Base-by-base conservation (phyloP, 2,113 vertebrate genomes). In the Octodon degus region DNA sequence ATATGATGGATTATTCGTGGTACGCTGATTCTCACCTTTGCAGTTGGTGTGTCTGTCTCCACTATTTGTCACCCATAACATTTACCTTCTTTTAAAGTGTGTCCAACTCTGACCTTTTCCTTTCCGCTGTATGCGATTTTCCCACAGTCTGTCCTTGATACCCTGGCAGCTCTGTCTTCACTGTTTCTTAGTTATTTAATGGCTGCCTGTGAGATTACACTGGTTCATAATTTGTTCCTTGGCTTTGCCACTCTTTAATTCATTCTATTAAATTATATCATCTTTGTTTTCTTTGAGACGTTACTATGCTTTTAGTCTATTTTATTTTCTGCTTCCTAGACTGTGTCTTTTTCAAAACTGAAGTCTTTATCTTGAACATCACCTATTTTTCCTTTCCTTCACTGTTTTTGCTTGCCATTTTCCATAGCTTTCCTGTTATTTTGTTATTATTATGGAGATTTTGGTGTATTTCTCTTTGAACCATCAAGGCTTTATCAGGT, bases 81-180 rank as follows among this genome's bases (percentile, higher is more conserved):
- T 5, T 80, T 34, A 43, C 55, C 55, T 74, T 89, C 50, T 95
- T 25, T 62, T 43, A 60, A 88, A 47, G 37, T 43, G 7, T 50
- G 72, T n/a, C 72, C 30, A 14, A 30, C n/a, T 63, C 60, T 47
- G 62, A 70, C 9, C 24, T 47, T 74, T 81, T 85, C 24, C 68
- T 96, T 80, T 79, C 43, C 4, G 50, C 68, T 62, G 76, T 16
- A 14, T 53, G 37, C 80, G 68, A 24, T 85, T 96, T 96, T 88
- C 81, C 83, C 19, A 7, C 37, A 37, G 40, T 9, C 37, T 77
- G 17, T 63, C 67, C 90, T 83, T 68, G n/a, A 65, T 67, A 40
- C 24, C 60, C 30, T 65, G 40, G 62, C 50, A 53, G 32, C 62
- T 88, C 70, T 53, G 47, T 43, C 30, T 43, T 81, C 7, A 1